A percentile compares a stretch with the other conserved stretches of the same genome.
Conservation (phyloP, 2,888 invertebrate genomes). For the Laspeyria flexula region DNA sequence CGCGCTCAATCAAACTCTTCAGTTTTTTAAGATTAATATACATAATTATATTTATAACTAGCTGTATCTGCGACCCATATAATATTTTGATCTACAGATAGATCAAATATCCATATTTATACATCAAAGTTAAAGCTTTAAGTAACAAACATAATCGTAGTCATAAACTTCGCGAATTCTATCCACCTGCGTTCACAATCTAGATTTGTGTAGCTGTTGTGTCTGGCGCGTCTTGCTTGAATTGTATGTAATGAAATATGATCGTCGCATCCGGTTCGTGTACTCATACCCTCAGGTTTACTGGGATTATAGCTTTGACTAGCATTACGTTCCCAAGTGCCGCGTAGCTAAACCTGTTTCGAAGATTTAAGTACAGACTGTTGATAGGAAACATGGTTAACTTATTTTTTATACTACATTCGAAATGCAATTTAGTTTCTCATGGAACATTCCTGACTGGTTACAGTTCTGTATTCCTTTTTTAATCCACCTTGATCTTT, state of each 20-base stretch:
- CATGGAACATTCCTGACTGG: no score
- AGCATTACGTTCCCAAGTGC: slow-evolving; percentile 26
- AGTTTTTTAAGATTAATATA: no score
- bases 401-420: background rate
- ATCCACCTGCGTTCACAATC: slow-evolving; percentile 12
- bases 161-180: background rate
- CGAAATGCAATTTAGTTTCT: background rate
- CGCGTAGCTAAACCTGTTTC: slow-evolving; percentile 34
- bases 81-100: no score
- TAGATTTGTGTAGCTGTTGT: slow-evolving; percentile 28
- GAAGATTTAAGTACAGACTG: slow-evolving; percentile 12
- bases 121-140: no score
- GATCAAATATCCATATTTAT: no score
- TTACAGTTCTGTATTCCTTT: slow-evolving; percentile 21
- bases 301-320: slow-evolving; percentile 40
- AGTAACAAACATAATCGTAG: background rate
- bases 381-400: background rate
- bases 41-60: no score
- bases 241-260: slow-evolving; percentile 48
- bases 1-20: no score
- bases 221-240: slow-evolving; percentile 28
- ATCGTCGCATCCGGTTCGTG: slow-evolving; percentile 37
- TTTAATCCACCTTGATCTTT: slow-evolving; percentile 19
- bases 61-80: no score
- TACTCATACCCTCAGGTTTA: slow-evolving; percentile 45